Evolutionary conservation across 2,797 vertebrate species (phyloP), one percentile per base, ranked within the genome.

Genomic region (Semaprochilodus insignis): DNA sequence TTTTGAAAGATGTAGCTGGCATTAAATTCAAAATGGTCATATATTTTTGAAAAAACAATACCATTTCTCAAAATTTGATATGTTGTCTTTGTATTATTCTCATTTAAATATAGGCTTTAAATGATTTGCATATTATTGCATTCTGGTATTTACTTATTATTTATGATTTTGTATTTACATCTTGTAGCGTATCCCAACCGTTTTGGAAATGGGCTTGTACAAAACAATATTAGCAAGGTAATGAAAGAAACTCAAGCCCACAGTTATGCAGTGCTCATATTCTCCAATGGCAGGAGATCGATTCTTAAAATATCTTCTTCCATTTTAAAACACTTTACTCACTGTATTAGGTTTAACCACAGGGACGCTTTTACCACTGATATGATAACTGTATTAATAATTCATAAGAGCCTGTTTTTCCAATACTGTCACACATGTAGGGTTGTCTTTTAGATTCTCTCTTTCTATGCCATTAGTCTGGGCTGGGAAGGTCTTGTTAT

Each of bases 301-400:
- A 82, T 83, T 83, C n/a, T 31, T 40, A n/a, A 59, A 63, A n/a
- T 75, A 62, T 86, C 54, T 51, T 25, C 25, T 74, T 83, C 69
- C 85, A 40, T 77, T 86, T 78, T 40, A 82, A 85, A 78, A 83
- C 57, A 87, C 74, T 83, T 86, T 84, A 78, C 78, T 80, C 62
- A 71, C 57, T 88, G 80, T 59, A 66, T 81, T 78, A 19, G 51
- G 81, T 57, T 80, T 44, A 81, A 74, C 82, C 81, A 83, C 65
- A 67, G 71, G 66, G 87, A 90, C 83, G 84, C 80, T 88, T 89
- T 88, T 87, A 87, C 89, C 87, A 82, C 84, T 92, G 90, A 92
- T 91, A 88, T 85, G 86, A 91, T 91, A 92, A 91, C 89, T 85
- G 84, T 76, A 82, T 88, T 90, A 92, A 94, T 92, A 90, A 93